Evolutionary conservation across 2,888 invertebrate species (phyloP), one percentile per base, ranked within the genome.

Genomic region (Gonocerus acuteangulatus): DNA sequence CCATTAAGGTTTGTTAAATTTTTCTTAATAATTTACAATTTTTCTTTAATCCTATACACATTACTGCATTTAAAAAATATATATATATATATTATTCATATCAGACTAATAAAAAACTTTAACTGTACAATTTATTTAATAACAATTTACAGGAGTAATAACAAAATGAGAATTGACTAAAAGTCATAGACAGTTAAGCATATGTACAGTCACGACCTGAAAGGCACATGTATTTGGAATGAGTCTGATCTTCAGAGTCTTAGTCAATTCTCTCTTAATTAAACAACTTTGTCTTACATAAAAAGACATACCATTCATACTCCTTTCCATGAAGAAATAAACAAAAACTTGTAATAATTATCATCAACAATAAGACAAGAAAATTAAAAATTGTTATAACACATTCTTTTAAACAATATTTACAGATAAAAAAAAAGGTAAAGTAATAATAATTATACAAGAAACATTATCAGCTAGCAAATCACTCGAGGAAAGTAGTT

Each of bases 401-500:
- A 54, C 39, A 22, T 39, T 54, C 42, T 54, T 54, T 54, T 54
- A 54, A 54, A 54, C 54, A 54, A 54, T 54, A 54, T 54, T 54
- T 54, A 54, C 54, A 54, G 4, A 21, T 54, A 54, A 54, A 36
- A 54, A n/a, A n/a, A 32, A 51, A 39, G 9, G n/a, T 39, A 39
- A 13, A 15, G 4, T 11, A 39, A 4, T n/a, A 39, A 39, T 11
- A 39, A 4, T n/a, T 9, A 39, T 27, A 27, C 27, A 39, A 39
- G 39, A 39, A 39, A 39, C n/a, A 39, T 39, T 15, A 9, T 39
- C n/a, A 27, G 27, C 27, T 27, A 6, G 27, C 9, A 27, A 6
- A 27, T 51, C 51, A 19, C 51, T 51, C n/a, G 42, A 42, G 42
- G 42, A 42, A 42, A 16, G n/a, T 34, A 32, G 32, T 11, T 27